These are phyloP conservation scores for Neodiprion lecontei DNA, from an alignment of 1,140 invertebrate genomes.

Conservation along the genomic window DNA sequence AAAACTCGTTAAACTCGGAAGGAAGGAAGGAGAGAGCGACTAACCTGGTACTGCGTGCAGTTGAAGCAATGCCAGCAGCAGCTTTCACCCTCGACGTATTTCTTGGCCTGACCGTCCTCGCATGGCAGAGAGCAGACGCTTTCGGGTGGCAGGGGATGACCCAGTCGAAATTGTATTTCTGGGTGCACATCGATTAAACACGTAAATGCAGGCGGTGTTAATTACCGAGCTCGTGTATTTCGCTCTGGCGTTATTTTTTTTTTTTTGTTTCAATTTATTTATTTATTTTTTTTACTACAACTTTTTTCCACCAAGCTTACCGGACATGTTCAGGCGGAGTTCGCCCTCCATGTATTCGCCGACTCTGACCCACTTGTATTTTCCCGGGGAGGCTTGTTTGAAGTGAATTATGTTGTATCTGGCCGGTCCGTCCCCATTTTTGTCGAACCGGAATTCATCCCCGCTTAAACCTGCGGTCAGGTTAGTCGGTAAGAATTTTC, in stretches of 20 bases:
- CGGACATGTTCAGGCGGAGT: slow-evolving; percentile 79
- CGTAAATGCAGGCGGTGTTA: no score
- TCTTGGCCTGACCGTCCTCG: slow-evolving; percentile 85
- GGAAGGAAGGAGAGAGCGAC: slow-evolving; percentile 28
- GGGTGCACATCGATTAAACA: slow-evolving; percentile 24
- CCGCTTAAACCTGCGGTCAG: slow-evolving; percentile 77
- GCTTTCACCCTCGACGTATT: slow-evolving; percentile 88
- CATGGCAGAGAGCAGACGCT: slow-evolving; percentile 92
- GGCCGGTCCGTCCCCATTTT: slow-evolving; percentile 89
- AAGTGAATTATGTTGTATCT: slow-evolving; percentile 96
- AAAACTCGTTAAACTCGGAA: background rate
- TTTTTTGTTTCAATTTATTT: no score
- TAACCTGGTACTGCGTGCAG: slow-evolving; percentile 89
- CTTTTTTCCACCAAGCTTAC: slow-evolving; percentile 60
- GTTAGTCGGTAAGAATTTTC: slow-evolving; percentile 22
- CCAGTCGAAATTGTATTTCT: slow-evolving; percentile 85
- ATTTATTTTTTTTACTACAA: background rate
- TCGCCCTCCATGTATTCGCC: slow-evolving; percentile 83
- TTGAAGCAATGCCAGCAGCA: slow-evolving; percentile 98
- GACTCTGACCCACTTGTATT: slow-evolving; percentile 86
- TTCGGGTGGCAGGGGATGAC: slow-evolving; percentile 77
- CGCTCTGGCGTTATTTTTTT: background rate
- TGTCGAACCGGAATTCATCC: slow-evolving; percentile 89
- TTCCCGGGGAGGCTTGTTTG: slow-evolving; percentile 77
- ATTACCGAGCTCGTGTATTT: no score